phyloP scores from a whole-genome alignment of 2,888 invertebrate species.

The Smittia aterrima region DNA sequence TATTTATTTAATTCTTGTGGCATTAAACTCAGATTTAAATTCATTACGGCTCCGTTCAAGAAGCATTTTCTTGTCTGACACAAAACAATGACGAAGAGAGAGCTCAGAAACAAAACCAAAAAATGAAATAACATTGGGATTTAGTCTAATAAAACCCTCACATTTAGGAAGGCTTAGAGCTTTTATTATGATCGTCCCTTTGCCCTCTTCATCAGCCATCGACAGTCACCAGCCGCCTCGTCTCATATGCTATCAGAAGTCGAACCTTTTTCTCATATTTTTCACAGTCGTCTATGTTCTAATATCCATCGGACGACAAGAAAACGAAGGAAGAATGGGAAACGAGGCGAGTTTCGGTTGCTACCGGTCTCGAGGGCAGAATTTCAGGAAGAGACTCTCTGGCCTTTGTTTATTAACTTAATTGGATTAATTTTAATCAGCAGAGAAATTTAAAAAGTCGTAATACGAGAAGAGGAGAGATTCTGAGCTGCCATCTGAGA shows the following conservation, averaged over 20 bases:
- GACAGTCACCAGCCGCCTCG: neutral
- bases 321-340: neutral
- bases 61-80: too few relatives aligned
- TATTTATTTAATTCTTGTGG: too few relatives aligned
- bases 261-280: too few relatives aligned
- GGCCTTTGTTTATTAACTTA: constrained; percentile 26
- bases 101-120: neutral
- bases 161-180: neutral
- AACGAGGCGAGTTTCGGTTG: neutral
- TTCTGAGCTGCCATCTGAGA: neutral
- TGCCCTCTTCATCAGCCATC: neutral
- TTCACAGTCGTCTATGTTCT: neutral
- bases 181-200: constrained; percentile 19
- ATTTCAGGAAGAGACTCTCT: neutral
- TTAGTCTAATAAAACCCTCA: constrained; percentile 9
- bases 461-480: neutral
- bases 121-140: constrained; percentile 5
- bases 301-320: too few relatives aligned
- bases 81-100: too few relatives aligned
- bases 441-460: constrained; percentile 18
- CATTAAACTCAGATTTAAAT: neutral
- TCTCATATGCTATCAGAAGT: neutral
- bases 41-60: neutral
- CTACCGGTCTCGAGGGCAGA: neutral
- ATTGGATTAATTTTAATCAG: constrained; percentile 37